Conservation (phyloP, 2,888 invertebrate species). For the Amblyjoppa proteus region DNA sequence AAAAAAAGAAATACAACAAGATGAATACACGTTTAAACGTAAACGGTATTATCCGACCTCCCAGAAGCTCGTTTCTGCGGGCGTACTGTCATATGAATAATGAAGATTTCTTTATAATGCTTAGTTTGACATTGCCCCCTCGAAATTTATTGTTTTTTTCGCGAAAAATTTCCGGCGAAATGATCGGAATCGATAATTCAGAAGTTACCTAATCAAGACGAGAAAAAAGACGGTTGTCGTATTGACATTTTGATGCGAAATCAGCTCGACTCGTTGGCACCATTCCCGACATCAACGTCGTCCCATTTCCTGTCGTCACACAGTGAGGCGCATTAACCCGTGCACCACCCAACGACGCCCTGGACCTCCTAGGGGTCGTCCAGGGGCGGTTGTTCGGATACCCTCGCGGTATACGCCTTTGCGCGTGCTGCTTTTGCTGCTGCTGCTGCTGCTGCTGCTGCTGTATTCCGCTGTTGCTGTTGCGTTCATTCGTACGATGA, state of each 20-base stretch:
- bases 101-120: too few relatives aligned
- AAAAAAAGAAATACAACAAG: not conserved
- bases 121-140: not conserved
- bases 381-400: conserved; percentile 81
- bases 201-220: not conserved
- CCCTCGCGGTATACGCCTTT: conserved; percentile 74
- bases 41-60: conserved; percentile 10
- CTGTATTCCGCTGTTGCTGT: conserved; percentile 34
- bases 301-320: conserved; percentile 46
- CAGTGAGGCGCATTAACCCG: conserved; percentile 67
- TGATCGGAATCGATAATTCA: not conserved
- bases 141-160: not conserved
- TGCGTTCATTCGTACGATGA: conserved; percentile 43
- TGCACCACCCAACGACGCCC: conserved; percentile 84
- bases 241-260: not conserved
- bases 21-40: conserved; percentile 9
- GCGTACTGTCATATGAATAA: not conserved
- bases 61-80: conserved; percentile 12
- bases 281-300: conserved; percentile 33
- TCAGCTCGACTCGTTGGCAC: conserved; percentile 5
- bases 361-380: conserved; percentile 84
- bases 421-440: conserved; percentile 79
- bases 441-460: not conserved
- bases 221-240: not conserved
- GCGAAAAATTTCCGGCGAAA: not conserved